These are phyloP conservation scores for Taenaris catops DNA, from an alignment of 2,888 invertebrate species.

Conservation along the genomic window DNA sequence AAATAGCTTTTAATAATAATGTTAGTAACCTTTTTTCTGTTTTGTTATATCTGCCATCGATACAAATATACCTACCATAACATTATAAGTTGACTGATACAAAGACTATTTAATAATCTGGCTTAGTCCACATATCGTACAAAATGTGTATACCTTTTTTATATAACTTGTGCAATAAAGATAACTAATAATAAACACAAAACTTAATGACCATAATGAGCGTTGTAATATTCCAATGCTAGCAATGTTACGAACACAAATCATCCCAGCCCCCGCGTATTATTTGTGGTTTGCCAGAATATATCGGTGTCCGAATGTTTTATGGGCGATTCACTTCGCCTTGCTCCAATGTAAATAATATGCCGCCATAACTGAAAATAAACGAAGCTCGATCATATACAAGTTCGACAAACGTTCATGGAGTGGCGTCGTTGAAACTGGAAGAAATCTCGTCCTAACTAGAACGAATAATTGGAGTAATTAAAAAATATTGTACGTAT, in stretches of 20 bases:
- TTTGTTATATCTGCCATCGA: too few relatives aligned
- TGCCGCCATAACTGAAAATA: conserved; percentile 46
- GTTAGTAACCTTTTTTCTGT: too few relatives aligned
- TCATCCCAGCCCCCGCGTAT: conserved; percentile 4
- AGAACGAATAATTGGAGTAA: conserved; percentile 60
- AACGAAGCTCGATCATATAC: conserved; percentile 24
- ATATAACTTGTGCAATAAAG: too few relatives aligned
- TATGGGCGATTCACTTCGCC: conserved; percentile 10
- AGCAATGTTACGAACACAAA: not conserved
- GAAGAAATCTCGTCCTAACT: conserved; percentile 66
- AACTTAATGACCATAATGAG: too few relatives aligned
- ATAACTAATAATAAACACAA: too few relatives aligned
- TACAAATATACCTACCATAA: too few relatives aligned
- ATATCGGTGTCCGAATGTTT: conserved; percentile 8
- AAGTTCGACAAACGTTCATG: conserved; percentile 26
- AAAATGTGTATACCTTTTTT: too few relatives aligned
- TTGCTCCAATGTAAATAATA: conserved; percentile 39
- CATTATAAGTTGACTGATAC: too few relatives aligned
- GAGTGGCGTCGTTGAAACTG: conserved; percentile 43
- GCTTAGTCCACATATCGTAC: too few relatives aligned
- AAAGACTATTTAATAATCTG: too few relatives aligned
- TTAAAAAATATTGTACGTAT: conserved; percentile 48
- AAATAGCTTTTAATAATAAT: too few relatives aligned
- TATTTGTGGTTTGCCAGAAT: conserved; percentile 5
- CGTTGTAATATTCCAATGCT: too few relatives aligned